These are phyloP conservation scores for Takifugu ocellatus DNA, from an alignment of 2,797 vertebrate genomes.

Conservation along the genomic window DNA sequence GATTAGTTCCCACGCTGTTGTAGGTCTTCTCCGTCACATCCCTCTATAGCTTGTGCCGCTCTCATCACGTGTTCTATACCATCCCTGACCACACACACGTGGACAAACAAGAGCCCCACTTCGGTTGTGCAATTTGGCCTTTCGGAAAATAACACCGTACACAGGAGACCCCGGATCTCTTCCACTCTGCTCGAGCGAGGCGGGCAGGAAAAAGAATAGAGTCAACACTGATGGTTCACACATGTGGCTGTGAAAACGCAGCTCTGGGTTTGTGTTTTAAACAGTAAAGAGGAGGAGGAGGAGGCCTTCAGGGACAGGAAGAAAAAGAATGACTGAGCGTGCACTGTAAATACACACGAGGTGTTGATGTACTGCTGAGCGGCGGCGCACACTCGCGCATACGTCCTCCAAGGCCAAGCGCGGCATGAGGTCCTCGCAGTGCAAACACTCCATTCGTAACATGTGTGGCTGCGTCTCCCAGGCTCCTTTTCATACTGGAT, in stretches of 20 bases:
- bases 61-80: too few species aligned
- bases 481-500: conserved; percentile 22
- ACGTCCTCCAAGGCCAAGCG: conserved; percentile 28
- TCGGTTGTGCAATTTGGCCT: conserved; percentile 40
- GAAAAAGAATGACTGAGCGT: conserved; percentile 53
- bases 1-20: too few species aligned
- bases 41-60: too few species aligned
- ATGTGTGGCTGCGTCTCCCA: conserved; percentile 29
- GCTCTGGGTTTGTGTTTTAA: conserved; percentile 51
- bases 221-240: conserved; percentile 61
- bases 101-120: conserved; percentile 17
- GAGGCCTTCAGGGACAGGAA: conserved; percentile 39
- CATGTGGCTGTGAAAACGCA: conserved; percentile 54
- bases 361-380: conserved; percentile 53
- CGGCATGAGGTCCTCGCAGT: conserved; percentile 19
- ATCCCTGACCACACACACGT: conserved; percentile 4
- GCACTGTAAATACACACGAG: conserved; percentile 52
- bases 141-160: conserved; percentile 41
- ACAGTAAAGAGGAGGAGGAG: conserved; percentile 31
- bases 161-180: conserved; percentile 42
- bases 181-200: conserved; percentile 38
- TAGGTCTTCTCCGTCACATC: too few species aligned
- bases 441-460: conserved; percentile 32
- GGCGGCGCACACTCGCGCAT: conserved; percentile 28
- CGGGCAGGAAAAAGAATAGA: conserved; percentile 36